A percentile compares a stretch with the other conserved stretches of the same genome.
phyloP scores from a whole-genome alignment of 37 sponge, comb jelly and placozoan genomes.

The Corticium candelabrum region DNA sequence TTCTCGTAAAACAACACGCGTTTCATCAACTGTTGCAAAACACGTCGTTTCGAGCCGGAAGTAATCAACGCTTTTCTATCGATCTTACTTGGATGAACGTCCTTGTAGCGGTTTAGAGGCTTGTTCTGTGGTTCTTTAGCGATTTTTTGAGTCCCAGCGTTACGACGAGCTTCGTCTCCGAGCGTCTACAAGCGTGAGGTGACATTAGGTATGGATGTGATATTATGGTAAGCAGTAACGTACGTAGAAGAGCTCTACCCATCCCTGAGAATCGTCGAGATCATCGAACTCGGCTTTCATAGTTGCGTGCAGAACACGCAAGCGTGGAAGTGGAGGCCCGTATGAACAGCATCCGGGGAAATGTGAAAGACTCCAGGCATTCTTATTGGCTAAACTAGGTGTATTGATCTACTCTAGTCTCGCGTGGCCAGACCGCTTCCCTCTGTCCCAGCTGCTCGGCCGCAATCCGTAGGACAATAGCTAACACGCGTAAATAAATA shows the following conservation, averaged over 20 bases:
- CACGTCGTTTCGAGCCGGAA: background rate
- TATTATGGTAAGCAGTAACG: background rate
- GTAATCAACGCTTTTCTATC: background rate
- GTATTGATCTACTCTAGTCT: no score
- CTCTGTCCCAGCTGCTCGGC: no score
- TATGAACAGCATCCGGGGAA: no score
- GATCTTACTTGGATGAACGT: slow-evolving; percentile 72
- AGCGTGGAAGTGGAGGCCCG: no score
- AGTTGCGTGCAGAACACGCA: no score
- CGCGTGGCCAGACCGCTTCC: no score
- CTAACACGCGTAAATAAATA: no score
- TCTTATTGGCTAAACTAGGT: no score
- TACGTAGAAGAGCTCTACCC: background rate
- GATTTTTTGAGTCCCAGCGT: slow-evolving; percentile 46
- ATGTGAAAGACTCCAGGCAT: no score
- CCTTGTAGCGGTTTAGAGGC: slow-evolving; percentile 61
- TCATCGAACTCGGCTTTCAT: background rate
- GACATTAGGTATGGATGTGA: background rate
- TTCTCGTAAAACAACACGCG: slow-evolving; percentile 45
- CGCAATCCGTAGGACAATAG: no score
- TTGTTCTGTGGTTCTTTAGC: slow-evolving; percentile 60
- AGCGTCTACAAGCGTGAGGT: slow-evolving; percentile 26
- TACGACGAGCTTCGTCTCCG: slow-evolving; percentile 24
- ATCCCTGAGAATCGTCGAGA: background rate
- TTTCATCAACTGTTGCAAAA: slow-evolving; percentile 51